phyloP scores from a whole-genome alignment of 2,113 vertebrate species.

The Alligator mississippiensis region DNA sequence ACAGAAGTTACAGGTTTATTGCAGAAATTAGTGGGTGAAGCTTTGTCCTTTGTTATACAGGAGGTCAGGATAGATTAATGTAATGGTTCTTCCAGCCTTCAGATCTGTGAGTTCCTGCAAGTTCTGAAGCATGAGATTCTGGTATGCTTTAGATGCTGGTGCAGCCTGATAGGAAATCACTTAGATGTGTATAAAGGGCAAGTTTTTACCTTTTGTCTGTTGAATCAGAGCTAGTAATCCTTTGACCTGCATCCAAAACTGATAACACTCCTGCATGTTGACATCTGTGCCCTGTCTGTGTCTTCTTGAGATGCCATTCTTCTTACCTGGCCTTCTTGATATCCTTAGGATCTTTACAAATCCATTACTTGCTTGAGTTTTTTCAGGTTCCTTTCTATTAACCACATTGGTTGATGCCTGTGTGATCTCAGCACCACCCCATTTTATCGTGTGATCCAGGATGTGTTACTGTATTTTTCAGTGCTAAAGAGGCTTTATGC shows the following conservation, averaged over 20 bases:
- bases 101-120: fast-evolving
- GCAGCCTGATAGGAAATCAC: background rate
- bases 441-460: background rate
- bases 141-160: background rate
- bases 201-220: fast-evolving
- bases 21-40: background rate
- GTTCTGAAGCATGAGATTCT: background rate
- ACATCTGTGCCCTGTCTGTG: background rate
- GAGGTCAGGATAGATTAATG: background rate
- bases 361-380: fast-evolving
- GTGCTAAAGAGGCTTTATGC: background rate
- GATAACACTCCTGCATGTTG: background rate
- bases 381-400: fast-evolving
- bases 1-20: background rate
- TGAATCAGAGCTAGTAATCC: too few relatives aligned
- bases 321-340: fast-evolving
- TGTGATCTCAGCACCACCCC: background rate
- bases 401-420: fast-evolving
- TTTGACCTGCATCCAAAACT: background rate
- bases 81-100: background rate
- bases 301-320: background rate
- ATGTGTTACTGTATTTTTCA: background rate
- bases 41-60: background rate
- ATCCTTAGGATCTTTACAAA: fast-evolving
- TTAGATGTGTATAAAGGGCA: background rate